phyloP scores from a whole-genome alignment of 1,140 invertebrate species.

The Venturia canescens region DNA sequence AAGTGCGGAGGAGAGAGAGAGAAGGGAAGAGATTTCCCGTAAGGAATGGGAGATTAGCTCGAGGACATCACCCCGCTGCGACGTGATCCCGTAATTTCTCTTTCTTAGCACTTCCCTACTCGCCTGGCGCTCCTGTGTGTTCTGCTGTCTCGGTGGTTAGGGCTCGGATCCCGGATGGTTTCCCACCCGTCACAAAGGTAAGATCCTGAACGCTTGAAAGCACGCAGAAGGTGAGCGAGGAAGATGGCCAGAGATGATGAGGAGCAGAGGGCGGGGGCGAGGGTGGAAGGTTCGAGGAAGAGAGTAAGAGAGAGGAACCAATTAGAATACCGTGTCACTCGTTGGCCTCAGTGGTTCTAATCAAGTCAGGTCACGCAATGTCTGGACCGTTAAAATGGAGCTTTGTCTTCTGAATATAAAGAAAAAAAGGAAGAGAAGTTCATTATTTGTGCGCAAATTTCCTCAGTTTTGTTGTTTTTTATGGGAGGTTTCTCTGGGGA shows the following conservation, averaged over 20 bases:
- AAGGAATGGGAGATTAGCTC: slow-evolving; percentile 45
- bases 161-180: slow-evolving; percentile 18
- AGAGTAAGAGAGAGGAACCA: slow-evolving; percentile 45
- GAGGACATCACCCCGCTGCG: slow-evolving; percentile 40
- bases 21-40: slow-evolving; percentile 7
- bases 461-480: neutral
- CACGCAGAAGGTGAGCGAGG: slow-evolving; percentile 7
- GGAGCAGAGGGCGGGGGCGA: no score
- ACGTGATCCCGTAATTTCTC: slow-evolving; percentile 61
- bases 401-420: slow-evolving; percentile 44
- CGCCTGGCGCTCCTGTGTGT: neutral
- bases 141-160: slow-evolving; percentile 24
- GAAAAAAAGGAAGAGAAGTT: neutral
- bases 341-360: slow-evolving; percentile 37
- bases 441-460: neutral
- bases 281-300: neutral
- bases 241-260: slow-evolving; percentile 1
- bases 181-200: neutral
- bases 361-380: slow-evolving; percentile 52
- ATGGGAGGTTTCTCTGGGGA: neutral
- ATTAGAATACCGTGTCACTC: slow-evolving; percentile 52
- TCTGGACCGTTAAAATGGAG: slow-evolving; percentile 47
- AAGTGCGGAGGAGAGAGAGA: slow-evolving; percentile 2
- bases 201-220: slow-evolving; percentile 34
- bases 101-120: slow-evolving; percentile 48